phyloP scores from a whole-genome alignment of 2,797 vertebrate genomes.

The Cryptoblepharus egeriae region DNA sequence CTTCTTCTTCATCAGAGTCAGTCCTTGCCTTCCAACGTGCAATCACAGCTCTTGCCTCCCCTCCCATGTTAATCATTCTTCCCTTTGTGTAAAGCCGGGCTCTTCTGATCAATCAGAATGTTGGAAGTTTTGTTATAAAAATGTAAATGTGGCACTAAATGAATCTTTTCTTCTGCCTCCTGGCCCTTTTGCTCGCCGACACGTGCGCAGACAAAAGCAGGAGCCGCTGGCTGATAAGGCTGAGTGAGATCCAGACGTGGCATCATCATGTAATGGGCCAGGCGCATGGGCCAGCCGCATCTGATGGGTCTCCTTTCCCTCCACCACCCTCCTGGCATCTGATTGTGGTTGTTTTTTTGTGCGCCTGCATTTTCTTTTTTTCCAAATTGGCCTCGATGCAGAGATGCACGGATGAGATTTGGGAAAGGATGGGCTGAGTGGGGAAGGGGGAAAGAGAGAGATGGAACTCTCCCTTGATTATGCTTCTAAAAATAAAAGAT shows the following conservation, averaged over 20 bases:
- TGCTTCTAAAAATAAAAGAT: conserved; percentile 65
- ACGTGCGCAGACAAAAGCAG: background rate
- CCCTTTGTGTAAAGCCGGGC: conserved; percentile 30
- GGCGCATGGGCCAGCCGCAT: rapidly evolving
- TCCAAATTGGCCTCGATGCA: conserved; percentile 41
- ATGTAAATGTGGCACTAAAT: conserved; percentile 47
- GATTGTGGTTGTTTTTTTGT: conserved; percentile 45
- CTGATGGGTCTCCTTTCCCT: background rate
- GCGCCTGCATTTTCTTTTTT: conserved; percentile 23
- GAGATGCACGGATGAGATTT: conserved; percentile 34
- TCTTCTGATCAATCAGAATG: conserved; percentile 52
- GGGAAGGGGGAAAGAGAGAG: conserved; percentile 14
- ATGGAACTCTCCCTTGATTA: conserved; percentile 63
- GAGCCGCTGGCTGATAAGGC: background rate
- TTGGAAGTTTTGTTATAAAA: conserved; percentile 54
- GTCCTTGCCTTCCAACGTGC: conserved; percentile 27
- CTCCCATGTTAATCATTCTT: conserved; percentile 53
- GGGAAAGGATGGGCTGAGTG: background rate
- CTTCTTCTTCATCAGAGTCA: conserved; percentile 7
- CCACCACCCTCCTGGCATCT: background rate
- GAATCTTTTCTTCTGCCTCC: conserved; percentile 34
- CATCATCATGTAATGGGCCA: background rate
- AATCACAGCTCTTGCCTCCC: background rate
- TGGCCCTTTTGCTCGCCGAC: background rate
- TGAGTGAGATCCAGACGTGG: rapidly evolving